Percentiles rank a stretch among this genome's conserved stretches.
phyloP scores from a whole-genome alignment of 2,113 vertebrate species.

The Hypomesus transpacificus region DNA sequence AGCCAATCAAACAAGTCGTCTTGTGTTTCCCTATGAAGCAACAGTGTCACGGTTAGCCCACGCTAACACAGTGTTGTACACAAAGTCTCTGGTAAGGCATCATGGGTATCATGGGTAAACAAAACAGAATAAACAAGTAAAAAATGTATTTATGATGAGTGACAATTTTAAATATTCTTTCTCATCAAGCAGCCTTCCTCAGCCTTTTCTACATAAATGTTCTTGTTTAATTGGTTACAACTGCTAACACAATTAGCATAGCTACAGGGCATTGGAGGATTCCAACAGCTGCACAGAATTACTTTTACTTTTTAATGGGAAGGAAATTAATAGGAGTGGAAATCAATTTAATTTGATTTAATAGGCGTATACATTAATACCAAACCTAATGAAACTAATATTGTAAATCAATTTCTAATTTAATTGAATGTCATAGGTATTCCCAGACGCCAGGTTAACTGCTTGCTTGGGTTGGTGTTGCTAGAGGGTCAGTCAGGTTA shows the following conservation, averaged over 20 bases:
- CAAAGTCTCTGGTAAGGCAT: too few species aligned
- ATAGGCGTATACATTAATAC: slow-evolving; percentile 64
- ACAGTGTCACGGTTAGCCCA: too few species aligned
- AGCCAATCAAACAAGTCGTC: too few species aligned
- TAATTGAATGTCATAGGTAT: slow-evolving; percentile 57
- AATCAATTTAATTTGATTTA: slow-evolving; percentile 61
- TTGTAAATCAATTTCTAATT: slow-evolving; percentile 63
- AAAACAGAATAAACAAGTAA: too few species aligned
- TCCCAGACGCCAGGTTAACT: slow-evolving; percentile 44
- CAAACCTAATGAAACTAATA: slow-evolving; percentile 68
- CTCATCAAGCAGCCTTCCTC: not conserved
- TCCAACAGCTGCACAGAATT: slow-evolving; percentile 28
- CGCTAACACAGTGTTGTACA: too few species aligned
- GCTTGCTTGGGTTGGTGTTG: slow-evolving; percentile 22
- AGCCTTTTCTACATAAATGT: not conserved
- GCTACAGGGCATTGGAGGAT: slow-evolving; percentile 44
- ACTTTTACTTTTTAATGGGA: slow-evolving; percentile 45
- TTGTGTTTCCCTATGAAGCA: too few species aligned
- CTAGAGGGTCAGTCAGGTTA: slow-evolving; percentile 21
- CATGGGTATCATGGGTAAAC: too few species aligned
- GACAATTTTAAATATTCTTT: too few species aligned
- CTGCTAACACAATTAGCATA: slow-evolving; percentile 18
- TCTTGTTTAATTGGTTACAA: not conserved
- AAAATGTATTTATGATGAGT: too few species aligned
- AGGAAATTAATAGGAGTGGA: slow-evolving; percentile 46